Evolutionary conservation across 2,888 invertebrate genomes (phyloP), one percentile per base, ranked within the genome.

Genomic region (Danaus chrysippus): DNA sequence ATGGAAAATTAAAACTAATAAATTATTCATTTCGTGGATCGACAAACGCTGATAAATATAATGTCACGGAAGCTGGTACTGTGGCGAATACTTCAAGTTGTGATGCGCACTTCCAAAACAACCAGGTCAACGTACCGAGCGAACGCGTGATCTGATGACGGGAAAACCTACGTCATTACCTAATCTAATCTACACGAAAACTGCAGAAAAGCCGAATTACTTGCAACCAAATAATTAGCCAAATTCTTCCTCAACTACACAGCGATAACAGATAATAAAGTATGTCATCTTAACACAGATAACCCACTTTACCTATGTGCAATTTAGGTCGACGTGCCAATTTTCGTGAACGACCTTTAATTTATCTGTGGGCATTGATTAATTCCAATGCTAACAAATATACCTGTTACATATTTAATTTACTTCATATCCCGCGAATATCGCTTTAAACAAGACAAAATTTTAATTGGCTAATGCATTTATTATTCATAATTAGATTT

Each of bases 41-140:
- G 60, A 54, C 59, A 54, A 62, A 52, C 60, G 74, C 71, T 73
- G 76, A 83, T 78, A 76, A 80, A 80, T 80, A 73, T 56, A 56
- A 63, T 68, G 66, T 62, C 64, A 61, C 63, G 65, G 68, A 68
- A 65, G 63, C 65, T 62, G 58, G 54, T 56, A 56, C 58, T 59
- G 44, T 62, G 56, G 68, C 64, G 67, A 67, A 69, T 67, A 56
- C 59, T 63, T 52, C 55, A 63, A 58, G 49, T 53, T 46, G 57
- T 62, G 75, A 72, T 76, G 68, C 71, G 77, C 83, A 82, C 84
- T 85, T 84, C 86, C 86, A 89, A 90, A 91, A 90, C 88, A 89
- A 71, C 70, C 72, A 76, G 90, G 89, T 89, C 90, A 88, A 82
- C 76, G 90, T 77, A 78, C 89, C 76, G 70, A 55, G 73, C 71